Conservation (phyloP, 2,113 vertebrate species). For the Hippocampus guttulatus region DNA sequence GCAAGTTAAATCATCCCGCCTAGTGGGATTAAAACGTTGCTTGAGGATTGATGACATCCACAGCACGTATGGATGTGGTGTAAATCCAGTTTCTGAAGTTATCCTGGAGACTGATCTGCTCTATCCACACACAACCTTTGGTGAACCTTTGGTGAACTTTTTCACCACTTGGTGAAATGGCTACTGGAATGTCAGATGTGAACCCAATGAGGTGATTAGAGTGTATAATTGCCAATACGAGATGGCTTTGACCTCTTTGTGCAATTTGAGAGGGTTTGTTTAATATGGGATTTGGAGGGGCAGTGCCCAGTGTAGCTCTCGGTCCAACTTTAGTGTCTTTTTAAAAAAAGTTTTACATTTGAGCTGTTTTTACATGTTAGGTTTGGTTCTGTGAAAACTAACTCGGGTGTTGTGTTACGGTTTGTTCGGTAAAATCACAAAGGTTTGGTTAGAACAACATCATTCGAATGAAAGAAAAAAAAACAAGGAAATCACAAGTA, state of each 20-base stretch:
- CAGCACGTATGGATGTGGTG: background rate
- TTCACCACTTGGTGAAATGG: background rate
- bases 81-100: background rate
- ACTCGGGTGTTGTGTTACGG: too few relatives aligned
- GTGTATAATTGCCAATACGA: background rate
- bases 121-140: background rate
- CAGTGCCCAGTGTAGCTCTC: background rate
- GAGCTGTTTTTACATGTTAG: background rate
- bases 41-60: background rate
- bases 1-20: background rate
- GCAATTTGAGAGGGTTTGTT: background rate
- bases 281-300: background rate
- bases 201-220: slow-evolving; percentile 2
- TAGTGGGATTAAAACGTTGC: background rate
- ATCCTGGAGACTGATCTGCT: background rate
- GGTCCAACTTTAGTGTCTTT: background rate
- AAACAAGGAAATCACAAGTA: too few relatives aligned
- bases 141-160: background rate
- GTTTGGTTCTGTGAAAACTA: too few relatives aligned
- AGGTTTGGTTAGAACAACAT: background rate
- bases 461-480: too few relatives aligned
- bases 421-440: too few relatives aligned
- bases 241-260: background rate
- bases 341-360: background rate
- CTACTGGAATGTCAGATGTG: background rate